Evolutionary conservation across 1,140 invertebrate species (phyloP).

Genomic region (Phocides pigmalion): DNA sequence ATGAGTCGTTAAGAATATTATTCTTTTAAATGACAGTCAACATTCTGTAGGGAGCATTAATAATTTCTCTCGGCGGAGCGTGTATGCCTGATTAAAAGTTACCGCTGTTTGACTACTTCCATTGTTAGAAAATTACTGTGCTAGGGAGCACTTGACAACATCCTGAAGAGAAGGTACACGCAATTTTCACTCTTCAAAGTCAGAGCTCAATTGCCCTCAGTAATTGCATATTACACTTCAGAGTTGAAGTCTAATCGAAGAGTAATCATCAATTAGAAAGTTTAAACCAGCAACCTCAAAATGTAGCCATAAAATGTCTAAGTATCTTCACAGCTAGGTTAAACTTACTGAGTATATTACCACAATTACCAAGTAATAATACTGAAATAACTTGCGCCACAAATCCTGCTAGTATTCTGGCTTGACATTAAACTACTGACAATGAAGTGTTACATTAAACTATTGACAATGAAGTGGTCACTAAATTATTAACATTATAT

Average conservation of each 20-base stretch:
- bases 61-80: conserved; percentile 7
- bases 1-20: conserved; percentile 12
- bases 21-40: conserved; percentile 19
- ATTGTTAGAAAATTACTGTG: conserved; percentile 33
- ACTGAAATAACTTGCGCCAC: background rate
- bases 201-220: conserved; percentile 3
- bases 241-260: conserved; percentile 39
- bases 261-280: conserved; percentile 43
- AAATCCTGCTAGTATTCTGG: too few species aligned
- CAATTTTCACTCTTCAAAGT: conserved; percentile 18
- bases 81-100: conserved; percentile 41
- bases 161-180: conserved; percentile 22
- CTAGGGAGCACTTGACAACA: conserved; percentile 30
- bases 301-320: conserved; percentile 12
- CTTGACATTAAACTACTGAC: too few species aligned
- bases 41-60: conserved; percentile 1
- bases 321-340: conserved; percentile 5
- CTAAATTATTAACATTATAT: too few species aligned
- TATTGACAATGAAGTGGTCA: too few species aligned
- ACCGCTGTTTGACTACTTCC: conserved; percentile 34
- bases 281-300: conserved; percentile 29
- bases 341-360: conserved; percentile 5
- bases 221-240: conserved; percentile 35
- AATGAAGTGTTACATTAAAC: too few species aligned
- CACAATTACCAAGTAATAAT: conserved; percentile 4